Evolutionary conservation across 2,888 invertebrate genomes (phyloP), one percentile per base, ranked within the genome.

Genomic region (Nemapogon koenigi): DNA sequence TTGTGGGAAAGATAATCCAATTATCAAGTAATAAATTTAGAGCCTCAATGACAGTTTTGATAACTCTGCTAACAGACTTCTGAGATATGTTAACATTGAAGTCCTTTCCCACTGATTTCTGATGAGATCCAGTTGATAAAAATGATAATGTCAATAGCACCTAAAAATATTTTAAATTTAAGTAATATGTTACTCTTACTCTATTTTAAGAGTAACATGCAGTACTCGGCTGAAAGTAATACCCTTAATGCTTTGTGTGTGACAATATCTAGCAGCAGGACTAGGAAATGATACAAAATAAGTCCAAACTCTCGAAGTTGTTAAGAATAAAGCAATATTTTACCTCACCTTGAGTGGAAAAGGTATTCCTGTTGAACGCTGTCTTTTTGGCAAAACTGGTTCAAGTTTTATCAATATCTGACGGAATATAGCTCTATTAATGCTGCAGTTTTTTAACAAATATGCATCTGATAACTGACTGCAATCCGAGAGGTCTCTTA

Each of bases 341-440:
- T 11, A 16, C 3, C 33, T 19, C 45, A 62, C 65, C 58, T 65
- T 65, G 19, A 64, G 41, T 41, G 64, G 59, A 43, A 65, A 63
- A 26, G 65, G 65, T 45, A 65, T 65, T 16, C 65, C 62, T 48
- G 62, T 65, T 2, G 64, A 62, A 35, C 63, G 52, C 37, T 61
- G 62, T 15, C 58, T 62, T 42, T 56, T 59, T 1, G 65, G 63
- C 3, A 65, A 59, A 4, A 65, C 55, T 16, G 64, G 62, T 43
- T 63, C 62, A 27, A 65, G 40, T 47, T 63, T 57, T 39, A 50
- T 50, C 19, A 65, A 40, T 29, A 65, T 46, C 41, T 57, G 53
- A 43, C 62, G 59, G 35, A 61, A 65, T 19, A 65, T 51, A 2
- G 36, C 25, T 45, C 47, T 51, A 40, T 58, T 62, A 4, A 65